These are phyloP conservation scores for Scaptomyza reducta DNA, from an alignment of 2,888 invertebrate species.

Conservation along the genomic window DNA sequence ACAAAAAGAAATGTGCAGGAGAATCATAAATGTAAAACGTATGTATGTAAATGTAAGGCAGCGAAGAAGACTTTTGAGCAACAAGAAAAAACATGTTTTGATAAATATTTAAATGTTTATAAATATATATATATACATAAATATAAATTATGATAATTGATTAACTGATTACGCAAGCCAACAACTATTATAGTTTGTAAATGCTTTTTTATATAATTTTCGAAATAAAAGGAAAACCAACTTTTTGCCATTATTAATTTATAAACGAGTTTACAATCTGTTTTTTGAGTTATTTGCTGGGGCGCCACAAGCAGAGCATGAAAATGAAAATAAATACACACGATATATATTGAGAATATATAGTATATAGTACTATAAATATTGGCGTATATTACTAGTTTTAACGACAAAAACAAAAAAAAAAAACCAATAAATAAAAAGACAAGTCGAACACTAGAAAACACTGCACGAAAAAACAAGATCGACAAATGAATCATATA, in stretches of 20 bases:
- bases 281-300: slow-evolving; percentile 62
- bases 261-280: slow-evolving; percentile 57
- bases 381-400: slow-evolving; percentile 70
- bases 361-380: slow-evolving; percentile 52
- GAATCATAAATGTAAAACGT: slow-evolving; percentile 68
- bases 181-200: slow-evolving; percentile 80
- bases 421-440: slow-evolving; percentile 1
- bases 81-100: slow-evolving; percentile 81
- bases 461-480: slow-evolving; percentile 51
- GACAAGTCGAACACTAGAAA: slow-evolving; percentile 41
- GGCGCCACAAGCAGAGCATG: slow-evolving; percentile 39
- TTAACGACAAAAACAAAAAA: slow-evolving; percentile 19
- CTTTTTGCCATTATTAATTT: slow-evolving; percentile 76
- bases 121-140: slow-evolving; percentile 58
- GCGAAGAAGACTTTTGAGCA: slow-evolving; percentile 80
- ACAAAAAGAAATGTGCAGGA: slow-evolving; percentile 44
- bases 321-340: slow-evolving; percentile 36
- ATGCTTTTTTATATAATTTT: slow-evolving; percentile 79
- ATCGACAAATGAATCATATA: slow-evolving; percentile 39
- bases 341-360: slow-evolving; percentile 56
- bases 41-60: slow-evolving; percentile 74
- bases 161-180: slow-evolving; percentile 75
- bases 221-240: slow-evolving; percentile 69
- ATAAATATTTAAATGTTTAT: slow-evolving; percentile 81
- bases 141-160: slow-evolving; percentile 56